These are phyloP conservation scores for Staurois parvus DNA, from an alignment of 2,797 vertebrate genomes.

Conservation along the genomic window DNA sequence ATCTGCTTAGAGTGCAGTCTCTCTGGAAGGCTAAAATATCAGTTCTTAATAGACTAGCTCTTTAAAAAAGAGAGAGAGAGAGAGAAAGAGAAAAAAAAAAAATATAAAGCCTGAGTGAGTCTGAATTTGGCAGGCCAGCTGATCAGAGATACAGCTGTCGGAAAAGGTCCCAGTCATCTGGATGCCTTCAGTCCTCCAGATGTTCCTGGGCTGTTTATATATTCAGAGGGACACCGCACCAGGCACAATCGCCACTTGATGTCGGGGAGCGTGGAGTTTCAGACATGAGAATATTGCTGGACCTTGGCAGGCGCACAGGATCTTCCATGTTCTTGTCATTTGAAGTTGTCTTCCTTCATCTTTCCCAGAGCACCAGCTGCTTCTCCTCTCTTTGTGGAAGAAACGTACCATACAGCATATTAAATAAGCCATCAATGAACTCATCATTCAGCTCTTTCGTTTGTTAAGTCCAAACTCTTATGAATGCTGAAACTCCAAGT, in stretches of 20 bases:
- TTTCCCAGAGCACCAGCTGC: slow-evolving; percentile 10
- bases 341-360: slow-evolving; percentile 1
- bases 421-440: no score
- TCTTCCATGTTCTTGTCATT: neutral
- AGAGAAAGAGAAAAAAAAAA: neutral
- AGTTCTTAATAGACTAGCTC: no score
- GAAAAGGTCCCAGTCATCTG: slow-evolving; percentile 16
- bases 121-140: slow-evolving; percentile 6
- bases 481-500: no score
- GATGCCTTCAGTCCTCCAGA: slow-evolving; percentile 8
- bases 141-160: slow-evolving; percentile 21
- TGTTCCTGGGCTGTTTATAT: slow-evolving; percentile 22
- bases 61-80: slow-evolving; percentile 17
- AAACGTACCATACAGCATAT: no score
- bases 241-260: neutral
- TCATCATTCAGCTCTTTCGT: no score
- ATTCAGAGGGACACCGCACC: neutral
- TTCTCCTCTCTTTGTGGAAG: neutral
- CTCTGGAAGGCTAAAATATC: no score
- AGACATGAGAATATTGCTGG: slow-evolving; percentile 22
- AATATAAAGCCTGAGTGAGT: neutral
- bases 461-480: no score
- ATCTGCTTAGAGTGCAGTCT: no score
- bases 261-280: slow-evolving; percentile 1
- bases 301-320: neutral